Percentiles rank a stretch among this genome's conserved stretches.
Evolutionary conservation across 2,888 invertebrate genomes (phyloP).

Genomic region (Candidula unifasciata): DNA sequence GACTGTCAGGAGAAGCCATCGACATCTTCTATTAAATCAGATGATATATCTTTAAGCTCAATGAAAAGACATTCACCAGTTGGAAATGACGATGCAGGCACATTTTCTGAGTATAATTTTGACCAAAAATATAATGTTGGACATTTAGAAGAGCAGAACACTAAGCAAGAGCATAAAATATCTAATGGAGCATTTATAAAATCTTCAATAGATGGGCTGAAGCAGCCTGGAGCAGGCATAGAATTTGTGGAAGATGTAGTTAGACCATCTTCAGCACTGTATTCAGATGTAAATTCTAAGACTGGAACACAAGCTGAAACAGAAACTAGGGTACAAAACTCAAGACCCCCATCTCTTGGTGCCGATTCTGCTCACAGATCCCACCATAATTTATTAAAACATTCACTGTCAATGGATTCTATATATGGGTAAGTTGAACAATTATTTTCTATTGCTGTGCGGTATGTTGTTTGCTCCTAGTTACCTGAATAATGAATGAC

Average conservation of each 20-base stretch:
- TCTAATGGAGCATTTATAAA: conserved; percentile 16
- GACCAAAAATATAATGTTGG: not conserved
- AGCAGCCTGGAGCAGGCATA: not conserved
- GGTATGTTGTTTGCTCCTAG: too few species aligned
- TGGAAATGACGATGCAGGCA: conserved; percentile 61
- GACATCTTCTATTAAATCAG: conserved; percentile 49
- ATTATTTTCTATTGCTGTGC: not conserved
- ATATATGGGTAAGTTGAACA: conserved; percentile 40
- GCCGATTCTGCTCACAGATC: conserved; percentile 56
- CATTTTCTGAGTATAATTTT: conserved; percentile 3
- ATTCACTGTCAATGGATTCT: conserved; percentile 47
- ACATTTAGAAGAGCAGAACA: not conserved
- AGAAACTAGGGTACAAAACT: not conserved
- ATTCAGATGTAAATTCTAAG: conserved; percentile 1
- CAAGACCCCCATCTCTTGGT: conserved; percentile 44
- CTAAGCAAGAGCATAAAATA: not conserved
- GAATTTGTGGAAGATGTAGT: conserved; percentile 38
- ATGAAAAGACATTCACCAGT: conserved; percentile 62
- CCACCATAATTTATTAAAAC: conserved; percentile 45
- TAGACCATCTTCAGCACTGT: conserved; percentile 5
- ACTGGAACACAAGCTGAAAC: not conserved
- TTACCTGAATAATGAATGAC: too few species aligned
- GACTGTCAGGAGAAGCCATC: conserved; percentile 49
- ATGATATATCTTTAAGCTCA: conserved; percentile 56
- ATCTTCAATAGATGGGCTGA: conserved; percentile 44